Conservation (phyloP, 2,797 vertebrate species). For the Moxostoma hubbsi region DNA sequence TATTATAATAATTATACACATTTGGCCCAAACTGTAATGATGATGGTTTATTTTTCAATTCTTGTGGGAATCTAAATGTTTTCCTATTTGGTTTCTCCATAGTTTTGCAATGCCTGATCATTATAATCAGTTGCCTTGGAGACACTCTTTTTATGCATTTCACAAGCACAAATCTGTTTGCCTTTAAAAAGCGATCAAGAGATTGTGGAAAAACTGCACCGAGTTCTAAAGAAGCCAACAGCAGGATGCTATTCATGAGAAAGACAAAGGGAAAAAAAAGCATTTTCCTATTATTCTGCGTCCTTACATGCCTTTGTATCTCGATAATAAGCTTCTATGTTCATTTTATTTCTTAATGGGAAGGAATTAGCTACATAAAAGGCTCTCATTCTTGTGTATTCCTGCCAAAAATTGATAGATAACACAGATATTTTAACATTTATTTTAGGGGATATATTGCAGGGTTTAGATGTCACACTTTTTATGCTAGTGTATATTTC, state of each 20-base stretch:
- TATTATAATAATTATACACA: not conserved
- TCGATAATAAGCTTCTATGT: not conserved
- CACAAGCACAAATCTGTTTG: conserved; percentile 23
- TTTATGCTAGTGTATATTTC: too few relatives aligned
- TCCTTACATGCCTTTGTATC: not conserved
- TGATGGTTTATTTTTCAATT: not conserved
- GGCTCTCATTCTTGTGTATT: not conserved
- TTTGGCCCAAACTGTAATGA: not conserved
- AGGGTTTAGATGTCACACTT: too few relatives aligned
- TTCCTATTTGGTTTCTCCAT: not conserved
- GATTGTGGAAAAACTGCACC: not conserved
- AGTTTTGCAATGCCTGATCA: not conserved
- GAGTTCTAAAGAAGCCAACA: not conserved
- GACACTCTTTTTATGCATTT: conserved; percentile 37
- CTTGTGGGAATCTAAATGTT: not conserved
- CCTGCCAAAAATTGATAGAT: too few relatives aligned
- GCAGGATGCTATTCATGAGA: not conserved
- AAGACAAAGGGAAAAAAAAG: conserved; percentile 43
- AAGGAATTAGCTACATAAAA: not conserved
- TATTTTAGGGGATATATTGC: too few relatives aligned
- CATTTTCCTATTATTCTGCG: conserved; percentile 25
- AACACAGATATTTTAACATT: too few relatives aligned
- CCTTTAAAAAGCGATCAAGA: conserved; percentile 40
- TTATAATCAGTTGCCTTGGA: conserved; percentile 40
- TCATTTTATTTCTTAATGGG: not conserved